A percentile compares a stretch with the other conserved stretches of the same genome.
phyloP scores from a whole-genome alignment of 2,888 invertebrate species.

The Allygus modestus region DNA sequence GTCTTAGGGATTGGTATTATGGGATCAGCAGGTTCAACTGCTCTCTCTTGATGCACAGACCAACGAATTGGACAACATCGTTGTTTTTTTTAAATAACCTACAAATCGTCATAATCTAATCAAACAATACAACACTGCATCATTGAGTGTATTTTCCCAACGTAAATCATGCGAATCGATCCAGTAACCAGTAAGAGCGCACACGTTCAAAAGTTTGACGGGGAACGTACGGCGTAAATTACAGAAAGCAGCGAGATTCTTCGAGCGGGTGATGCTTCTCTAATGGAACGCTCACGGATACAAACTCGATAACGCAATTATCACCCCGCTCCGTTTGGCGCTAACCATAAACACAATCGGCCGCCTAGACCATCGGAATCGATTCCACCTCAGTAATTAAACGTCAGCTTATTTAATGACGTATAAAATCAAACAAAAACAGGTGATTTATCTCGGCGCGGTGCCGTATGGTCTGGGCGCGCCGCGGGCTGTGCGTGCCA shows the following conservation, averaged over 20 bases:
- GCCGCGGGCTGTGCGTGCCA: neutral
- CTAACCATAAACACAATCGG: slow-evolving; percentile 39
- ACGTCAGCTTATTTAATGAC: slow-evolving; percentile 43
- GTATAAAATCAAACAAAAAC: slow-evolving; percentile 43
- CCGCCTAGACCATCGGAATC: slow-evolving; percentile 22
- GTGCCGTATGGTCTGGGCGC: slow-evolving; percentile 39
- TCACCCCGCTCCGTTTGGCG: slow-evolving; percentile 14
- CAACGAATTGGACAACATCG: too few relatives aligned
- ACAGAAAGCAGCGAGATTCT: neutral
- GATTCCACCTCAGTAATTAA: slow-evolving; percentile 42
- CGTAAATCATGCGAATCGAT: too few relatives aligned
- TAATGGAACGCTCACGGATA: slow-evolving; percentile 49
- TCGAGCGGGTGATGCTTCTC: neutral
- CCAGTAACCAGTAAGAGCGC: too few relatives aligned
- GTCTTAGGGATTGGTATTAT: too few relatives aligned
- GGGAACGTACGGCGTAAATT: too few relatives aligned
- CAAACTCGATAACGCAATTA: slow-evolving; percentile 21
- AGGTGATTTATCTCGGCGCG: slow-evolving; percentile 23
- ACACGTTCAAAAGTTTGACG: too few relatives aligned
- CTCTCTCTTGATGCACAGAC: too few relatives aligned
- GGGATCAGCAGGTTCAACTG: too few relatives aligned
- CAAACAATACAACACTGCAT: too few relatives aligned
- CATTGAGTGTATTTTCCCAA: too few relatives aligned
- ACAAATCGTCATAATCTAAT: too few relatives aligned
- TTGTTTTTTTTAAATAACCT: too few relatives aligned